Percentiles rank a stretch among this genome's conserved stretches.
These are phyloP conservation scores for Tauraco erythrolophus DNA, from an alignment of 2,113 vertebrate species.

Conservation along the genomic window DNA sequence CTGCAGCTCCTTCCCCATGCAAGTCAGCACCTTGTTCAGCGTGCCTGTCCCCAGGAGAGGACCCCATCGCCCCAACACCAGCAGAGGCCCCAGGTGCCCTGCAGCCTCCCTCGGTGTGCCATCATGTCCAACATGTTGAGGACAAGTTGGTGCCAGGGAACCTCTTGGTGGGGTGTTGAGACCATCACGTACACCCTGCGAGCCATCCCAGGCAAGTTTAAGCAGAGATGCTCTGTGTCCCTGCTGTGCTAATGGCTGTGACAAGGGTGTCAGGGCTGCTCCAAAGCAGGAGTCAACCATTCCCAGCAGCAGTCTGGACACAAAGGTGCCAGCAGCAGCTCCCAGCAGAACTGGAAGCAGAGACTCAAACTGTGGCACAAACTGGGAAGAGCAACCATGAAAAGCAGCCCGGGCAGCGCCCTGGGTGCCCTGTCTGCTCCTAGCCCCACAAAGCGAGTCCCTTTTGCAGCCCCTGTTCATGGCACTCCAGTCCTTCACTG, in stretches of 20 bases:
- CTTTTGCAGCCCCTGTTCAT: not conserved
- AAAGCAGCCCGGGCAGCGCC: rapidly evolving
- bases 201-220: not conserved
- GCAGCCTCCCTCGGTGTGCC: not conserved
- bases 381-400: not conserved
- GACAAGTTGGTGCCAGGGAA: not conserved
- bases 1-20: not conserved
- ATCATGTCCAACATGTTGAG: not conserved
- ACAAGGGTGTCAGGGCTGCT: not conserved
- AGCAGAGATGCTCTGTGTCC: not conserved
- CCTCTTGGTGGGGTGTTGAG: not conserved
- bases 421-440: not conserved
- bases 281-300: not conserved
- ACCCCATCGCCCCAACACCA: not conserved
- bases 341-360: not conserved
- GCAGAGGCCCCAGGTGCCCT: not conserved
- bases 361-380: not conserved
- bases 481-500: not conserved
- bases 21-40: not conserved
- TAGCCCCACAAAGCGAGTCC: not conserved
- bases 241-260: not conserved
- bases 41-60: not conserved
- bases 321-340: not conserved
- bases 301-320: not conserved
- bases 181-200: not conserved